Conservation (phyloP, 2,797 vertebrate genomes). For the Diglossa cyanea region DNA sequence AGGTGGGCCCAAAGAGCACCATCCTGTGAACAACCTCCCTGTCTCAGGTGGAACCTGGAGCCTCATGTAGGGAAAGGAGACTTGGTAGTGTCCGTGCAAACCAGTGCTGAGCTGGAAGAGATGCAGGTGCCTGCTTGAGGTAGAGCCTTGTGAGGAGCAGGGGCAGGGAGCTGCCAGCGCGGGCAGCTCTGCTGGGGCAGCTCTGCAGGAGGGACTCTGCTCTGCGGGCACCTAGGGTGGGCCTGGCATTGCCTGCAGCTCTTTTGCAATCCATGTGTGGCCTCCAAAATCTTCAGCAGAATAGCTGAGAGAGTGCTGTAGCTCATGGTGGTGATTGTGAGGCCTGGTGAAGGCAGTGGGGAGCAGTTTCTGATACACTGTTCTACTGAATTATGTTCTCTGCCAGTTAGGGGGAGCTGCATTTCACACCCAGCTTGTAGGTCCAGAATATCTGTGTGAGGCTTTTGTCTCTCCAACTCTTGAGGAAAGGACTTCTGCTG, state of each 20-base stretch:
- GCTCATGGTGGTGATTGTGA: neutral
- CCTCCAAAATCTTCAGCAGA: neutral
- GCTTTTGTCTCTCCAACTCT: neutral
- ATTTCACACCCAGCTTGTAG: neutral
- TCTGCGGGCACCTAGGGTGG: neutral
- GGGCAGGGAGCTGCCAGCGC: neutral
- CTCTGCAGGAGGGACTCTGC: no score
- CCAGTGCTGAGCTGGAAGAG: neutral
- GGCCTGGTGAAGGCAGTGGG: neutral
- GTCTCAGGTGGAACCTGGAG: neutral
- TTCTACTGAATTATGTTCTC: neutral
- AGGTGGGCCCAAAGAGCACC: neutral
- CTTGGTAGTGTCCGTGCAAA: neutral
- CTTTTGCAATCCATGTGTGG: neutral
- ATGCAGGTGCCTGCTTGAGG: no score
- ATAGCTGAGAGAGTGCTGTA: neutral
- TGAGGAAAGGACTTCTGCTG: neutral
- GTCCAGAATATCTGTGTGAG: neutral
- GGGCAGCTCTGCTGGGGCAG: neutral
- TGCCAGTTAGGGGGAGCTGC: fast-evolving
- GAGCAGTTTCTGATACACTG: neutral
- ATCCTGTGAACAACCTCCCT: neutral
- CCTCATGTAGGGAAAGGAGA: neutral
- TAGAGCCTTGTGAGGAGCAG: no score
- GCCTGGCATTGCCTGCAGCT: neutral